These are phyloP conservation scores for Pyrrhosoma nymphula DNA, from an alignment of 2,888 invertebrate species.

Conservation along the genomic window DNA sequence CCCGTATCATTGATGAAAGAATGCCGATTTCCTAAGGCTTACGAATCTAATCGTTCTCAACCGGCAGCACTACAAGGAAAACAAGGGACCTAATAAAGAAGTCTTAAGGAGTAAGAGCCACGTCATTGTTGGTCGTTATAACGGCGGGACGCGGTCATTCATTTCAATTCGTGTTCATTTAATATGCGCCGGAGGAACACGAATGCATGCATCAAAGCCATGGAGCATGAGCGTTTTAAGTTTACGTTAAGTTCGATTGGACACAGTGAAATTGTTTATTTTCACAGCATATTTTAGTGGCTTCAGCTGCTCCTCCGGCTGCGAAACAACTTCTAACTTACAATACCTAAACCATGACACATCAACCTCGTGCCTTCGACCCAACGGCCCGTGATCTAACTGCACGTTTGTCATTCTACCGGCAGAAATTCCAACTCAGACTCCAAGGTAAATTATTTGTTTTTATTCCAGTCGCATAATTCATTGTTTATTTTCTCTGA, in stretches of 20 bases:
- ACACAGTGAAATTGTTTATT: not conserved
- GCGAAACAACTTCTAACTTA: not conserved
- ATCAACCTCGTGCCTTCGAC: too few species aligned
- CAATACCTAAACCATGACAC: too few species aligned
- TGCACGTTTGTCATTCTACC: too few species aligned
- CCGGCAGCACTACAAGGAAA: not conserved
- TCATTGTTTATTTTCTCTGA: too few species aligned
- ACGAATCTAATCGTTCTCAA: not conserved
- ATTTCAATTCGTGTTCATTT: not conserved
- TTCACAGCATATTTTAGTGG: not conserved
- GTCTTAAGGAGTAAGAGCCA: not conserved
- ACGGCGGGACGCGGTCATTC: not conserved
- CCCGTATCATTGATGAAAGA: not conserved
- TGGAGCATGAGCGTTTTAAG: not conserved
- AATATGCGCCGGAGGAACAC: not conserved
- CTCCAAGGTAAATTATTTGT: too few species aligned
- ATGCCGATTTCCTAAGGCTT: not conserved
- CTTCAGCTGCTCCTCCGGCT: too few species aligned
- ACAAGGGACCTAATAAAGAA: slow-evolving; percentile 15
- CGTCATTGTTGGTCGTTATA: not conserved
- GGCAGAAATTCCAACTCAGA: too few species aligned
- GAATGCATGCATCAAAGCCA: not conserved
- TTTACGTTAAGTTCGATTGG: not conserved
- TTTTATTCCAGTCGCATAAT: too few species aligned
- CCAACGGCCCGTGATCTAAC: too few species aligned